Conservation (phyloP, 2,888 invertebrate genomes). For the Scaptomyza caliginosa region DNA sequence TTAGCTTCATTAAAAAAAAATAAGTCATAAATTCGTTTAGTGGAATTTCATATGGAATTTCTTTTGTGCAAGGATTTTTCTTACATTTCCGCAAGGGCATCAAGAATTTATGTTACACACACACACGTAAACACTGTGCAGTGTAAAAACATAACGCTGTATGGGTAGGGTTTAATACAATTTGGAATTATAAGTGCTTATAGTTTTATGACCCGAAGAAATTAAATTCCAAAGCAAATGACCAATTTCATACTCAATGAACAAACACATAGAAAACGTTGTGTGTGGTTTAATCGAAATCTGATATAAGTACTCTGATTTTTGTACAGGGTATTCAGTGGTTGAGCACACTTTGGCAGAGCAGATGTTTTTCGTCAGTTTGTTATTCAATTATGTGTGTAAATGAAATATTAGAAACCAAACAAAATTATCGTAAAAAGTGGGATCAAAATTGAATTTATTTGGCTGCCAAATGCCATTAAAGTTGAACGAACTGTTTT, state of each 20-base stretch:
- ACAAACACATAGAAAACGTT: too few relatives aligned
- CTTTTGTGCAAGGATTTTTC: slow-evolving; percentile 42
- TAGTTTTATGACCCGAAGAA: slow-evolving; percentile 25
- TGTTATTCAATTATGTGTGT: neutral
- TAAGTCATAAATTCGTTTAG: slow-evolving; percentile 70
- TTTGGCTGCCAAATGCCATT: neutral
- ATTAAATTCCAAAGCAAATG: slow-evolving; percentile 24
- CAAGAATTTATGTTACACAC: slow-evolving; percentile 47
- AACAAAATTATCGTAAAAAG: neutral
- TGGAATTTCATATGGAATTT: slow-evolving; percentile 71
- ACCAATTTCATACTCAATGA: slow-evolving; percentile 4
- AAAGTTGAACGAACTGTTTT: slow-evolving; percentile 5
- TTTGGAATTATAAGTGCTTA: slow-evolving; percentile 10
- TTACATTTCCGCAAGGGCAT: slow-evolving; percentile 37
- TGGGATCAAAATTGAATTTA: neutral
- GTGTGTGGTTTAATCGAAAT: too few relatives aligned
- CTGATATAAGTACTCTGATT: neutral
- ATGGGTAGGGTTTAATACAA: slow-evolving; percentile 26
- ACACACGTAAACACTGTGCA: slow-evolving; percentile 11
- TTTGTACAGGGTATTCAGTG: neutral
- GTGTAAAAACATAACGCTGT: neutral
- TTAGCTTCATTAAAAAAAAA: slow-evolving; percentile 72
- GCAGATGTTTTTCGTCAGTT: too few relatives aligned
- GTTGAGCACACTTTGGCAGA: too few relatives aligned
- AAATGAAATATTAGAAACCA: neutral